A percentile compares a stretch with the other conserved stretches of the same genome.
These are phyloP conservation scores for Xanthia icteritia DNA, from an alignment of 2,888 invertebrate genomes.

Conservation along the genomic window DNA sequence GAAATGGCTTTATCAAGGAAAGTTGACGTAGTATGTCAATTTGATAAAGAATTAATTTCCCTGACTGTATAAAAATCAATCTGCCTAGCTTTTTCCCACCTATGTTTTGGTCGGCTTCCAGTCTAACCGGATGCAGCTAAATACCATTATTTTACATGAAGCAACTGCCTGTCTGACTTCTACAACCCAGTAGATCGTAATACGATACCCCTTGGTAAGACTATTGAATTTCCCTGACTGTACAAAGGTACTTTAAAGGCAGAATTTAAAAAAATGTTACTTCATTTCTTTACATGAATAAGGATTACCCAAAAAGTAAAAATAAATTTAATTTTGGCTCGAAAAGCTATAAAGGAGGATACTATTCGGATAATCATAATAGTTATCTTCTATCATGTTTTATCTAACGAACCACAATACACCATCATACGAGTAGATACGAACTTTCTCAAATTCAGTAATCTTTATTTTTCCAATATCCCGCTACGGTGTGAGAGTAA, in stretches of 20 bases:
- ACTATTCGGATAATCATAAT: background rate
- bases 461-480: background rate
- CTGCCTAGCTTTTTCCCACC: too few species aligned
- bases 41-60: background rate
- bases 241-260: too few species aligned
- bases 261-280: too few species aligned
- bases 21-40: background rate
- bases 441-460: background rate
- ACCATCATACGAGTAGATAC: background rate
- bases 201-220: too few species aligned
- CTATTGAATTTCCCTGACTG: background rate
- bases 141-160: too few species aligned
- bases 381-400: background rate
- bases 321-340: background rate
- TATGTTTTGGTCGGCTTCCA: too few species aligned
- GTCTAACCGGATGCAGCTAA: too few species aligned
- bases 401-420: background rate
- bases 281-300: too few species aligned
- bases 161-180: too few species aligned
- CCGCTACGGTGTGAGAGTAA: constrained; percentile 62
- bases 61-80: too few species aligned
- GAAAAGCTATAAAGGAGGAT: background rate
- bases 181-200: too few species aligned
- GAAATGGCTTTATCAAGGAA: background rate
- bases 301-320: background rate